Evolutionary conservation across 2,888 invertebrate species (phyloP).

Genomic region (Oligia latruncula): DNA sequence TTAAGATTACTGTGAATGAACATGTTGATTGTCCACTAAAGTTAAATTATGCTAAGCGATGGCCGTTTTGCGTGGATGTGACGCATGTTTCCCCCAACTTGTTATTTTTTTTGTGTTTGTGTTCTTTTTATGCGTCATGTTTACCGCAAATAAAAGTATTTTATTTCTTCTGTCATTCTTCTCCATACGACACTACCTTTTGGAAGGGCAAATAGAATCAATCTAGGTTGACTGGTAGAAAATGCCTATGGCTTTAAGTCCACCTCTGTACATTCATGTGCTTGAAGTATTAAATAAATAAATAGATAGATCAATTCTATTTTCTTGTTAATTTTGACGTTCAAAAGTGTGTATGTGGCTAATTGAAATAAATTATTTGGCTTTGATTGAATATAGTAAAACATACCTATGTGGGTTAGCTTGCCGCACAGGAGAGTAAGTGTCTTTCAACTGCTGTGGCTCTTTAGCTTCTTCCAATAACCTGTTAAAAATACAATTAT

Average conservation of each 20-base stretch:
- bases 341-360: not conserved
- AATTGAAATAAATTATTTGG: not conserved
- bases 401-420: conserved; percentile 52
- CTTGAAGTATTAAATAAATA: too few species aligned
- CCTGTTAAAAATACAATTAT: conserved; percentile 45
- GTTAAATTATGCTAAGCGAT: too few species aligned
- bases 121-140: too few species aligned
- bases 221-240: too few species aligned
- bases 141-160: too few species aligned
- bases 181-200: not conserved
- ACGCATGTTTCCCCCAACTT: too few species aligned
- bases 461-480: conserved; percentile 57
- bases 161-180: not conserved
- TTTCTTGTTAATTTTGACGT: not conserved
- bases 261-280: too few species aligned
- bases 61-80: too few species aligned
- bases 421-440: conserved; percentile 29
- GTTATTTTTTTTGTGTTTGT: too few species aligned
- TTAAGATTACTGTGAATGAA: not conserved
- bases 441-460: conserved; percentile 9
- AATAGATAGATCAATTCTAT: not conserved
- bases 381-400: not conserved
- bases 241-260: too few species aligned
- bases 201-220: not conserved
- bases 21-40: too few species aligned